Percentiles rank a stretch among this genome's conserved stretches.
Evolutionary conservation across 1,140 invertebrate species (phyloP).

Genomic region (Dinoponera quadriceps): DNA sequence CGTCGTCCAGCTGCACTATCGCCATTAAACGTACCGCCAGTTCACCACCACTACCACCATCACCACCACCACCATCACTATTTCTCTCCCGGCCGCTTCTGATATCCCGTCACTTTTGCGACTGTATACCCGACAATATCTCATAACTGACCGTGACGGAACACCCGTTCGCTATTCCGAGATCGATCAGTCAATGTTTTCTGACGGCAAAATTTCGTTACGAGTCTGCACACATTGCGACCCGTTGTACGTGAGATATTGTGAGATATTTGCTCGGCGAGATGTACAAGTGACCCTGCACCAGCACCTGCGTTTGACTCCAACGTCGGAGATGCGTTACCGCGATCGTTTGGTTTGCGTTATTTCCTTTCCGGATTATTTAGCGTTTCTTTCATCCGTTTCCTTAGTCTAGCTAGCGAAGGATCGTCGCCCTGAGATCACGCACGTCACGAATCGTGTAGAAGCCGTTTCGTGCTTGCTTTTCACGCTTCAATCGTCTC

Average conservation of each 20-base stretch:
- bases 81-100: neutral
- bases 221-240: neutral
- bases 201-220: neutral
- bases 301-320: conserved; percentile 43
- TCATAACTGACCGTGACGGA: neutral
- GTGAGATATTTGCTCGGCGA: conserved; percentile 39
- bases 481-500: conserved; percentile 40
- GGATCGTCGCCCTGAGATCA: conserved; percentile 9
- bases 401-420: conserved; percentile 5
- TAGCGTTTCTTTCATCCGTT: conserved; percentile 25
- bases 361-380: conserved; percentile 39
- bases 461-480: conserved; percentile 38
- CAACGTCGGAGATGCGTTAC: neutral
- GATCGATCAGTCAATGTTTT: conserved; percentile 16
- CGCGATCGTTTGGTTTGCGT: conserved; percentile 34
- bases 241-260: conserved; percentile 34
- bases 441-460: conserved; percentile 20
- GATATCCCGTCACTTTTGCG: conserved; percentile 6
- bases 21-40: conserved; percentile 53
- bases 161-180: neutral
- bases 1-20: conserved; percentile 65
- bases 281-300: conserved; percentile 45
- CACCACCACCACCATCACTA: neutral
- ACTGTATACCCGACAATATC: conserved; percentile 32
- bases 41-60: conserved; percentile 25